Evolutionary conservation across 2,113 vertebrate species (phyloP), one percentile per base, ranked within the genome.

Genomic region (Noctilio leporinus): DNA sequence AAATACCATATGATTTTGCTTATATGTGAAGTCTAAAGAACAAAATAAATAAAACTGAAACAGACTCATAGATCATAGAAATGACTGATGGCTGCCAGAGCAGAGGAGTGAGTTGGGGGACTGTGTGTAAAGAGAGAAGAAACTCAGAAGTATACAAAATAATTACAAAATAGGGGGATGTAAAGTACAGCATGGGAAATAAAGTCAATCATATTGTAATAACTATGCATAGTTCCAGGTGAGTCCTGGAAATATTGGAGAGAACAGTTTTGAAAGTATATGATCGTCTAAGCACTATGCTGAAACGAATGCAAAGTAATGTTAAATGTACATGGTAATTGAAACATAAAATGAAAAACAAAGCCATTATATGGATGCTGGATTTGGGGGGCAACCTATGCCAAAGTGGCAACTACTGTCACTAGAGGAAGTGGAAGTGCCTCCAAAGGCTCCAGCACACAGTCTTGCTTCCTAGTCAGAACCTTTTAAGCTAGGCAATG

Each of bases 361-460:
- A 67, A 67, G 65, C 17, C 65, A 35, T 17, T 35, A 4, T 4
- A 8, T 53, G n/a, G 28, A 20, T 35, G 10, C 28, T 43, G 35
- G 15, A 8, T 67, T 65, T 65, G 45, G 24, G 47, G 24, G 22
- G 22, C 9, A 45, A 12, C 30, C 1, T 2, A 4, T 43, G 17
- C 22, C 38, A 30, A 33, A 45, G 16, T 1, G 64, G 0, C 51
- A 20, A 33, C 3, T 1, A 6, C 26, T 38, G 11, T 35, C 1
- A 1, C 59, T 38, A 45, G 26, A 62, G 19, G 67, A 69, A 45
- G 14, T 15, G 17, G 28, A 73, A 40, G 22, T 8, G 28, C 3
- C 77, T 55, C 55, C 17, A 30, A 16, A 11, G 75, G 24, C 4
- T 33, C 5, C 59, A 14, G 30, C 10, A 35, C 8, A 19, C 15